These are phyloP conservation scores for Leucophenga maculata DNA, from an alignment of 2,888 invertebrate species.

Conservation along the genomic window DNA sequence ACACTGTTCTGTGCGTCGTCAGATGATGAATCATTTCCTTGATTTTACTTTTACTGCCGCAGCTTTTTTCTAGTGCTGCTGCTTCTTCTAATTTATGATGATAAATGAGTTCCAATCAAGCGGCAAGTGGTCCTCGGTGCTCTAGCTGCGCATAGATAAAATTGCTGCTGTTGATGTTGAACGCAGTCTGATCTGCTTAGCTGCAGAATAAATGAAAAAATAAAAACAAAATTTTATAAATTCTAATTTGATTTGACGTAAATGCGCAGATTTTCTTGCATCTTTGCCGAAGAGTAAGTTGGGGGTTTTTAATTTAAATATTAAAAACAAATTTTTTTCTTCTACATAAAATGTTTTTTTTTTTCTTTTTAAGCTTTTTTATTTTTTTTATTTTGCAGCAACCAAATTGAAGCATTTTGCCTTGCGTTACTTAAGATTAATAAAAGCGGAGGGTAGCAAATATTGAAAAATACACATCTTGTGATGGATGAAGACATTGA, in stretches of 20 bases:
- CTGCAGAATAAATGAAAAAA: not conserved
- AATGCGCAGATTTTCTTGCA: slow-evolving; percentile 17
- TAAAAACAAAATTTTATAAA: slow-evolving; percentile 18
- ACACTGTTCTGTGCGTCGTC: not conserved
- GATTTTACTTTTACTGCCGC: slow-evolving; percentile 30
- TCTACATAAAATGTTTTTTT: too few species aligned
- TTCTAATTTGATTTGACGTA: slow-evolving; percentile 32
- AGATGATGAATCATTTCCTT: slow-evolving; percentile 60
- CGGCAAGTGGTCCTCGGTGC: slow-evolving; percentile 52
- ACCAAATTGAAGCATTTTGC: too few species aligned
- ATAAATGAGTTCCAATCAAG: slow-evolving; percentile 66
- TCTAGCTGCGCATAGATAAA: slow-evolving; percentile 34
- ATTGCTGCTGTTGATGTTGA: not conserved
- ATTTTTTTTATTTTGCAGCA: not conserved
- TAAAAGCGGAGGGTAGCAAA: not conserved
- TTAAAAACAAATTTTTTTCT: not conserved
- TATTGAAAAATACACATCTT: not conserved
- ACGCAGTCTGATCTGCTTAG: not conserved
- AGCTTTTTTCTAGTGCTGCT: slow-evolving; percentile 24
- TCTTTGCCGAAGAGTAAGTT: not conserved
- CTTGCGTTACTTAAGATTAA: not conserved
- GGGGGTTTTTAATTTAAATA: slow-evolving; percentile 22
- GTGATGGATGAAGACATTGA: not conserved
- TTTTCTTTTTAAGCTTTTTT: too few species aligned
- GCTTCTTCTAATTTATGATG: slow-evolving; percentile 58